Base-by-base conservation (phyloP, 1,140 invertebrate genomes). In the Lethrus apterus region DNA sequence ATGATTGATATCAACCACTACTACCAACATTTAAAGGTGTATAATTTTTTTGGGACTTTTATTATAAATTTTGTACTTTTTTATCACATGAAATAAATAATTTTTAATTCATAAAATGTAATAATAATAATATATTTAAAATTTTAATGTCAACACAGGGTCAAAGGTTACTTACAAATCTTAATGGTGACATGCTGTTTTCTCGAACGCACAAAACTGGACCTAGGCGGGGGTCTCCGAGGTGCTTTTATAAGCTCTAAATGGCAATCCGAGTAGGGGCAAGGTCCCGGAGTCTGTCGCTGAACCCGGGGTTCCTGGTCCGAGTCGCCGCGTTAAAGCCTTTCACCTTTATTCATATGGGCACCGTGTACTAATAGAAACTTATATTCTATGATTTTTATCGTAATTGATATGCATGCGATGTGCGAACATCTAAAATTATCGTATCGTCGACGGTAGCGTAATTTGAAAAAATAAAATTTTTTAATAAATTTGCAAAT, bases 241-340 rank as follows among this genome's bases (percentile, higher is more conserved):
- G 54, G 53, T 51, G 46, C 54, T 57, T 60, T 57, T 60, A 60
- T 60, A 60, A 52, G 51, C 36, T 49, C 35, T 42, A 50, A 44
- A 46, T 33, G 50, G 29, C 43, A 33, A 30, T 3, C 42, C 50
- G 53, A 31, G 51, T 43, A 55, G 53, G 59, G 56, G 51, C 58
- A 60, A 60, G 59, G 59, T 59, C 53, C 57, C 53, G 33, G 40
- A 48, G 50, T 54, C 34, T 17, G 24, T 21, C 40, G n/a, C n/a
- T n/a, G 11, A 42, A 42, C 23, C 38, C 21, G 9, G 14, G 40
- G 26, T 42, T 42, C 40, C 40, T 42, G 40, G 40, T 42, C 40
- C 30, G 23, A n/a, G n/a, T n/a, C n/a, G n/a, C n/a, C n/a, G n/a
- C n/a, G n/a, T n/a, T n/a, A n/a, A n/a, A n/a, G n/a, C n/a, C n/a